Evolutionary conservation across 2,113 vertebrate genomes (phyloP).

Genomic region (Meleagris gallopavo): DNA sequence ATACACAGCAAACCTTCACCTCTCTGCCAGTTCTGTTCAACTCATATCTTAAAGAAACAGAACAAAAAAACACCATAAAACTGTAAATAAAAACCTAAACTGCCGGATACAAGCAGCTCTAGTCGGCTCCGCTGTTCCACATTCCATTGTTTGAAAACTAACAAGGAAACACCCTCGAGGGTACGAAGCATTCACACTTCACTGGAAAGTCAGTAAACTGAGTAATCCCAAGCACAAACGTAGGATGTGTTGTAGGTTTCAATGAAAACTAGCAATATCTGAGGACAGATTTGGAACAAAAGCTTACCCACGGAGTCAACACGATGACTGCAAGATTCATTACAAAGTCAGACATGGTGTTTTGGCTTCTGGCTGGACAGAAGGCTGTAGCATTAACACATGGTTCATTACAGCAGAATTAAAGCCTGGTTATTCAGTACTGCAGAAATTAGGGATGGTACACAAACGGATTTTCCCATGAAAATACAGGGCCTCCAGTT

Average conservation of each 20-base stretch:
- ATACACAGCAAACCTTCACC: not conserved
- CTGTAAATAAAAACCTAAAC: not conserved
- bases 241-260: not conserved
- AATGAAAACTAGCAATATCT: not conserved
- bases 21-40: not conserved
- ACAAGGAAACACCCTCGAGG: not conserved
- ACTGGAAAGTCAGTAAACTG: not conserved
- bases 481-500: slow-evolving; percentile 33
- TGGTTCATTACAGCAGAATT: slow-evolving; percentile 63
- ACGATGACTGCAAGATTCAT: slow-evolving; percentile 51
- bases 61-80: not conserved
- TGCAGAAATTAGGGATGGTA: slow-evolving; percentile 62
- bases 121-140: not conserved
- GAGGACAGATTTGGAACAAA: slow-evolving; percentile 39
- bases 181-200: not conserved
- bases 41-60: not conserved
- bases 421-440: slow-evolving; percentile 1
- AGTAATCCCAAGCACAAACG: not conserved
- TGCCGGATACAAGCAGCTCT: not conserved
- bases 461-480: slow-evolving; percentile 67
- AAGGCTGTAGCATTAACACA: slow-evolving; percentile 64
- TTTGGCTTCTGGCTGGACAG: slow-evolving; percentile 55
- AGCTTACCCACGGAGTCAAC: slow-evolving; percentile 36
- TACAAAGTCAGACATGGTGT: slow-evolving; percentile 60
- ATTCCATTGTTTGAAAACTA: not conserved